A percentile compares a stretch with the other conserved stretches of the same genome.
Evolutionary conservation across 37 sponge, comb jelly and placozoan species (phyloP).

Genomic region (Spongilla lacustris): DNA sequence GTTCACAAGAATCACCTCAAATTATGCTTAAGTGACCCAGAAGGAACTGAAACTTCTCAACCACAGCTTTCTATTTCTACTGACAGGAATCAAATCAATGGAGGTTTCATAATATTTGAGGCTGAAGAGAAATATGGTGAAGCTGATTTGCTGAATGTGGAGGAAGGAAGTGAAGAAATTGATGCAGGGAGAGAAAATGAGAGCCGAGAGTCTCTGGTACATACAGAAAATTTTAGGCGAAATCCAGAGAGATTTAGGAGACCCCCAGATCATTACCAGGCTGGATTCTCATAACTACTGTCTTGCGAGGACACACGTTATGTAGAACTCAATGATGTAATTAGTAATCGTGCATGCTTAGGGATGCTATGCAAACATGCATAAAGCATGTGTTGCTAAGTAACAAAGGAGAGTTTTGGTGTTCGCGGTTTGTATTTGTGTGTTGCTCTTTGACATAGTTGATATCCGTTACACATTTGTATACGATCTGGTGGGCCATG

Average conservation of each 20-base stretch:
- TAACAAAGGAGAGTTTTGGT: no score
- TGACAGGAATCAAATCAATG: background rate
- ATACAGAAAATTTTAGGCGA: background rate
- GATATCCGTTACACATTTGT: no score
- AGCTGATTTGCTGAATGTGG: conserved; percentile 19
- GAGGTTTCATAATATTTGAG: conserved; percentile 23
- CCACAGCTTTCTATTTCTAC: background rate
- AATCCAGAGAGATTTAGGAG: background rate
- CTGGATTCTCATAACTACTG: background rate
- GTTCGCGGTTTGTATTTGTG: no score
- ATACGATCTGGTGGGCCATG: no score
- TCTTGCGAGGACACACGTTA: background rate
- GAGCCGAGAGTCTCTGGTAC: background rate
- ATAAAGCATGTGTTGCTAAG: no score
- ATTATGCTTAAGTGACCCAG: no score
- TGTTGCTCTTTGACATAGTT: no score
- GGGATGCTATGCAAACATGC: no score
- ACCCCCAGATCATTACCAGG: background rate
- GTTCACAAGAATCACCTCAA: no score
- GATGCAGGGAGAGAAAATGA: background rate
- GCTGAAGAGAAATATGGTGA: conserved; percentile 32
- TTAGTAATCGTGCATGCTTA: no score
- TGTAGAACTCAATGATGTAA: no score
- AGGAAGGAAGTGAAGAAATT: background rate
- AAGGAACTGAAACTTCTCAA: no score